Base-by-base conservation (phyloP, 2,113 vertebrate genomes). In the Hystrix cristata region DNA sequence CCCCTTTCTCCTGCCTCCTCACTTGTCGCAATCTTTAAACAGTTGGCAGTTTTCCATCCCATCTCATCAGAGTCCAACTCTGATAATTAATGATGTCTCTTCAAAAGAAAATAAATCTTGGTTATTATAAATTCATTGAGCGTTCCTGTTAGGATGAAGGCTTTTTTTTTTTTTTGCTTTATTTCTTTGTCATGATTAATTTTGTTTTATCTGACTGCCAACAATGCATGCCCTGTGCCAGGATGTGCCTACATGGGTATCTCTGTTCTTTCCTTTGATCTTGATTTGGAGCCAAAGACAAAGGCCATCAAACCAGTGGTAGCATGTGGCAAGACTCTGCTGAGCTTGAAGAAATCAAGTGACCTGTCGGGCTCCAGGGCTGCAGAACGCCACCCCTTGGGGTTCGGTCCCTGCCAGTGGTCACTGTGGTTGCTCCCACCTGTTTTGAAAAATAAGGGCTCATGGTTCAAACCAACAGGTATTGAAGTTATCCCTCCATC, bases 91-190 rank as follows among this genome's bases (percentile, higher is more conserved):
- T n/a, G 53, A 23, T 85, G 48, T 86, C 91, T 38, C 90, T 67
- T 93, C 74, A 83, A 86, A 76, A 82, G 85, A 97, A 96, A 96
- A 88, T 69, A 95, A 89, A 95, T 86, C 84, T 95, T n/a, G 46
- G 38, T 72, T 78, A 94, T 96, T 92, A 94, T 72, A 59, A 92
- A 94, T 90, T 71, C 74, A 94, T 67, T 7, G 7, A 90, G 34
- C 67, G 85, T 71, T 89, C 95, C 90, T 82, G 15, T 72, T n/a
- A 80, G 62, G 65, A 65, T 76, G 74, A 67, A 67, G 55, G 55
- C 15, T 57, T 57, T 21, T 46, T 92, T 89, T 84, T 64, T 67
- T 48, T 8, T n/a, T 25, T 23, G 64, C 16, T 96, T 90, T 94
- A 46, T 93, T 91, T 96, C 95, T 87, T 97, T 80, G 38, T 15